These are phyloP conservation scores for Amblyornis subalaris DNA, from an alignment of 2,113 vertebrate genomes.

Conservation along the genomic window DNA sequence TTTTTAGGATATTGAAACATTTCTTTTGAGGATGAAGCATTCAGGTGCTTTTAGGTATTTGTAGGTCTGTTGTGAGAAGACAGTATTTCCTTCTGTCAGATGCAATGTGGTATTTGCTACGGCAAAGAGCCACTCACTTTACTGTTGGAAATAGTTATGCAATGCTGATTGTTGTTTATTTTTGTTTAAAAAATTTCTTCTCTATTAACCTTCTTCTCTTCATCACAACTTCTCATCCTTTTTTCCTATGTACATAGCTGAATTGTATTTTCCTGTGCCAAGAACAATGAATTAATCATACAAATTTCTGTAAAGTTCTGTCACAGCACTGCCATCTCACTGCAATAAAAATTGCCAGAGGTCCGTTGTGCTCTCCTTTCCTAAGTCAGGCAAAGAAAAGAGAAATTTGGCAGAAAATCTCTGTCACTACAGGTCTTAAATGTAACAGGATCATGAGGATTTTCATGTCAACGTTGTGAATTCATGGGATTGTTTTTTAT, in stretches of 20 bases:
- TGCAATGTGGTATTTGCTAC: fast-evolving
- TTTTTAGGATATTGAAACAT: background rate
- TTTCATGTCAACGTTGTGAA: background rate
- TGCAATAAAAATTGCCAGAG: background rate
- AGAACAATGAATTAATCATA: background rate
- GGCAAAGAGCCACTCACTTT: background rate
- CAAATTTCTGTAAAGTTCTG: background rate
- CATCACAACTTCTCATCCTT: background rate
- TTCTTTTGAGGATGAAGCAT: background rate
- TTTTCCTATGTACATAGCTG: background rate
- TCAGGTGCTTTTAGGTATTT: background rate
- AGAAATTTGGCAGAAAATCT: background rate
- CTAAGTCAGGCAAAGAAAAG: background rate
- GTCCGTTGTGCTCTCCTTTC: background rate
- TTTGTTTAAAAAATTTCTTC: background rate
- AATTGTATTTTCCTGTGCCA: background rate
- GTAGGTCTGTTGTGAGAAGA: background rate
- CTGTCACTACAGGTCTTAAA: background rate
- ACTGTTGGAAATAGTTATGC: background rate
- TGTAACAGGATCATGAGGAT: background rate
- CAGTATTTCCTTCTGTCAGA: background rate
- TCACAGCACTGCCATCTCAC: background rate
- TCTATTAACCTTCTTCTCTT: background rate
- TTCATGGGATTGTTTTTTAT: background rate
- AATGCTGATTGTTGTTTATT: background rate